These are phyloP conservation scores for Cyprinodon variegatus DNA, from an alignment of 2,113 vertebrate genomes.

Conservation along the genomic window DNA sequence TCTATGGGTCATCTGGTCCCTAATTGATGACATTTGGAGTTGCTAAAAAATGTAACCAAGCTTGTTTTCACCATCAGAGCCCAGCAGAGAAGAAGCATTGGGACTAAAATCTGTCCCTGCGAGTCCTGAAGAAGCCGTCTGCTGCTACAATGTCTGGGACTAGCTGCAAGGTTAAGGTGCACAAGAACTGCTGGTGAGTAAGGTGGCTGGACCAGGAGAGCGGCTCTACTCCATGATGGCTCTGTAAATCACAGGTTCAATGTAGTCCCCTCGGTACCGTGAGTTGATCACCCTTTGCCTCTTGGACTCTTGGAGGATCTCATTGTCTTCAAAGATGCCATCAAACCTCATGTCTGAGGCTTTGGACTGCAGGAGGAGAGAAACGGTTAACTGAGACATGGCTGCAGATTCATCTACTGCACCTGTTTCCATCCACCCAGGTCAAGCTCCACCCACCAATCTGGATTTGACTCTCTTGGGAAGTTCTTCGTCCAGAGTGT, in stretches of 20 bases:
- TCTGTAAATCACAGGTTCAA: constrained; percentile 96
- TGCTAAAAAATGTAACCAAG: too few relatives aligned
- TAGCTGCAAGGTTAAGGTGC: constrained; percentile 50
- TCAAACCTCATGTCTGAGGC: constrained; percentile 99
- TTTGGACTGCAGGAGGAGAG: constrained; percentile 84
- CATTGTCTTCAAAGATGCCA: constrained; percentile 96
- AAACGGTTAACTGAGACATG: too few relatives aligned
- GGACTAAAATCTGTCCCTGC: background rate
- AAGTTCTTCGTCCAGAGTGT: constrained; percentile 95
- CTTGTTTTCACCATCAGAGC: background rate
- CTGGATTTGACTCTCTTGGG: constrained; percentile 97
- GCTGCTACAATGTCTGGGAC: background rate
- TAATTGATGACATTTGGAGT: too few relatives aligned
- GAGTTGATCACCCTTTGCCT: constrained; percentile 98
- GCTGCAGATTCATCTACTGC: background rate
- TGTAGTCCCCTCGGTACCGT: constrained; percentile 96
- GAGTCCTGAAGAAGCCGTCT: background rate
- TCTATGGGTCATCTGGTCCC: too few relatives aligned
- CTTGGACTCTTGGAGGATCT: constrained; percentile 93
- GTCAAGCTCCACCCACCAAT: constrained; percentile 80
- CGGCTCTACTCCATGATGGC: constrained; percentile 95
- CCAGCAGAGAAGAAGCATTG: background rate
- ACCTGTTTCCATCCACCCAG: background rate
- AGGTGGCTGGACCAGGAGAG: background rate
- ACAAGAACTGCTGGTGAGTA: constrained; percentile 57